A percentile compares a stretch with the other conserved stretches of the same genome.
Conservation (phyloP, 2,113 vertebrate genomes). For the Neotoma lepida region DNA sequence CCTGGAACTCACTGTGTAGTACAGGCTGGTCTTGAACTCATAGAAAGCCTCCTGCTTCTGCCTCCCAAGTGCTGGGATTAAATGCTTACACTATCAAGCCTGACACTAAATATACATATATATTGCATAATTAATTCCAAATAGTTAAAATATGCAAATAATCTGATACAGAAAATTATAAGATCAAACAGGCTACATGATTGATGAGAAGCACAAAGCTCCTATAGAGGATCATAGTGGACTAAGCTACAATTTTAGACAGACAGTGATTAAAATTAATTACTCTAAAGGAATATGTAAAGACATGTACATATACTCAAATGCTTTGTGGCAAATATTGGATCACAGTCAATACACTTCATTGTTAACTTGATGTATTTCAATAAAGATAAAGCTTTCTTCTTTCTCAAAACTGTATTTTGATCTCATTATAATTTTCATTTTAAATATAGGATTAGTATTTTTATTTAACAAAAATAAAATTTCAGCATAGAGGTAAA, state of each 20-base stretch:
- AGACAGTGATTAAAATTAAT: background rate
- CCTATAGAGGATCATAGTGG: background rate
- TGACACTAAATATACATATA: background rate
- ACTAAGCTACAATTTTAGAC: conserved; percentile 27
- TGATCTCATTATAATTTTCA: conserved; percentile 18
- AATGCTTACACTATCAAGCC: background rate
- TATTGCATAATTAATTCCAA: conserved; percentile 37
- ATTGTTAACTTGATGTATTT: background rate
- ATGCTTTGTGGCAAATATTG: background rate
- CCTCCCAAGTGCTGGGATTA: background rate
- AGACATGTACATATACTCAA: background rate
- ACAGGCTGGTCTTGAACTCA: background rate
- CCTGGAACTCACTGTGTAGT: background rate
- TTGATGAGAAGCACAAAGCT: background rate
- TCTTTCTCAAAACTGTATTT: background rate
- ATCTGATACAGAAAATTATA: background rate
- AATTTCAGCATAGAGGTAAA: conserved; percentile 14
- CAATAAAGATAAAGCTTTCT: background rate
- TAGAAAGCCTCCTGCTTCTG: background rate
- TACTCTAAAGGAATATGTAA: background rate
- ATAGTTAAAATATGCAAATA: background rate
- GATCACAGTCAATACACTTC: background rate
- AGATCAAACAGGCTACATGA: background rate
- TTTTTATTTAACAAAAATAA: conserved; percentile 19
- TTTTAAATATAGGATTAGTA: background rate